Percentiles rank a stretch among this genome's conserved stretches.
phyloP scores from a whole-genome alignment of 92 coral and sea anemone genomes.

The Pocillopora meandrina region DNA sequence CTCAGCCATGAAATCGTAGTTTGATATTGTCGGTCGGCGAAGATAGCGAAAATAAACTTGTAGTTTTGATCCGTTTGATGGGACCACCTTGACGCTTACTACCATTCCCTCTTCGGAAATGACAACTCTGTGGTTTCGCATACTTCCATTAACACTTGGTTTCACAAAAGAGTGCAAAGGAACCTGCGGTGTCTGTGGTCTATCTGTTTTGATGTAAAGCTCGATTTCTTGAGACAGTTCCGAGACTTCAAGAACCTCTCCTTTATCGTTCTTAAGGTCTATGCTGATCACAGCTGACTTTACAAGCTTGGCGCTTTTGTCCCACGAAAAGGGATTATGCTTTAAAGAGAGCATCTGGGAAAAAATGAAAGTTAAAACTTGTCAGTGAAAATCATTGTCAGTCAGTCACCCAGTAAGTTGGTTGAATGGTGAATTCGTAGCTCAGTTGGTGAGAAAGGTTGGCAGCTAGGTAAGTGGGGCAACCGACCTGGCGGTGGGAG shows the following conservation, averaged over 20 bases:
- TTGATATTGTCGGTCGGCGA: constrained; percentile 62
- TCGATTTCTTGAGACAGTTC: constrained; percentile 72
- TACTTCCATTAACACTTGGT: constrained; percentile 69
- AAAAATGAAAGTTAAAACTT: not conserved
- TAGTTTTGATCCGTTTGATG: constrained; percentile 57
- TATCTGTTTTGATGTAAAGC: constrained; percentile 52
- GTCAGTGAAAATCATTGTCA: not conserved
- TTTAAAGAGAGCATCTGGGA: constrained; percentile 72
- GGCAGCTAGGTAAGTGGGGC: too few species aligned
- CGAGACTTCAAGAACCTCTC: constrained; percentile 58
- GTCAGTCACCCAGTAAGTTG: not conserved
- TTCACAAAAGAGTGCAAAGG: constrained; percentile 48
- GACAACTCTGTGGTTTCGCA: constrained; percentile 70
- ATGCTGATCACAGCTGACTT: constrained; percentile 75
- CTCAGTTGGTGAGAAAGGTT: too few species aligned
- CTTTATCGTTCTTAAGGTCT: constrained; percentile 73
- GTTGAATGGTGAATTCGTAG: not conserved
- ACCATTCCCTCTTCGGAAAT: constrained; percentile 65
- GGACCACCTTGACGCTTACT: constrained; percentile 61
- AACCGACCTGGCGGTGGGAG: too few species aligned
- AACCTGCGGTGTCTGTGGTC: constrained; percentile 19
- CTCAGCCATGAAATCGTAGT: constrained; percentile 48
- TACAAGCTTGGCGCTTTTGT: constrained; percentile 65
- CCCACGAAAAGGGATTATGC: constrained; percentile 92
- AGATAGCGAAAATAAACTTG: constrained; percentile 59